These are phyloP conservation scores for Engystomops pustulosus DNA, from an alignment of 2,113 vertebrate species.

Conservation along the genomic window DNA sequence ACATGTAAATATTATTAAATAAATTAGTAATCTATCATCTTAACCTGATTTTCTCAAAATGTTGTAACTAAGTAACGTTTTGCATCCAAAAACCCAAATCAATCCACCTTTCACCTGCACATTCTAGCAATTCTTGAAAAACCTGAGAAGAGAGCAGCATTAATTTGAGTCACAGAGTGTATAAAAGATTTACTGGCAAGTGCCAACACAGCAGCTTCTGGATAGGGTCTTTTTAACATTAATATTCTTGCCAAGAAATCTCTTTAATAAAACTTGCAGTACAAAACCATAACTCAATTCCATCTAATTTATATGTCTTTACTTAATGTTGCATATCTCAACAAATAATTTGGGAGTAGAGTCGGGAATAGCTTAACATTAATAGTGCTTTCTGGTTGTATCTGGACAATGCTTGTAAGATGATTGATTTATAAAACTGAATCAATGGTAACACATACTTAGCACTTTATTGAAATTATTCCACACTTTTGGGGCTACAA, in stretches of 20 bases:
- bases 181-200: conserved; percentile 34
- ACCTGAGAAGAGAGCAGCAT: conserved; percentile 1
- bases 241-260: conserved; percentile 39
- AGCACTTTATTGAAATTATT: background rate
- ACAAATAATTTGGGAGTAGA: conserved; percentile 21
- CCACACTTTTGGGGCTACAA: no score
- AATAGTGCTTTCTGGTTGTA: background rate
- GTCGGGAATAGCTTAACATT: background rate
- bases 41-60: background rate
- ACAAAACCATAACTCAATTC: conserved; percentile 22
- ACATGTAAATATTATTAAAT: no score
- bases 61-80: background rate
- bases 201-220: conserved; percentile 8
- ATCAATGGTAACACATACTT: background rate
- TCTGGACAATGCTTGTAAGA: background rate
- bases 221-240: conserved; percentile 7
- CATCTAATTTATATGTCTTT: conserved; percentile 24
- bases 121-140: background rate
- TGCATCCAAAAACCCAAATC: background rate
- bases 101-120: background rate
- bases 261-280: conserved; percentile 25
- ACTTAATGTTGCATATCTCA: conserved; percentile 24
- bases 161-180: background rate
- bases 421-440: background rate
- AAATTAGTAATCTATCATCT: no score